Evolutionary conservation across 30 jellyfish, hydroid and myxozoan genomes (phyloP), one percentile per base, ranked within the genome.

Genomic region (Cassiopea xamachana): DNA sequence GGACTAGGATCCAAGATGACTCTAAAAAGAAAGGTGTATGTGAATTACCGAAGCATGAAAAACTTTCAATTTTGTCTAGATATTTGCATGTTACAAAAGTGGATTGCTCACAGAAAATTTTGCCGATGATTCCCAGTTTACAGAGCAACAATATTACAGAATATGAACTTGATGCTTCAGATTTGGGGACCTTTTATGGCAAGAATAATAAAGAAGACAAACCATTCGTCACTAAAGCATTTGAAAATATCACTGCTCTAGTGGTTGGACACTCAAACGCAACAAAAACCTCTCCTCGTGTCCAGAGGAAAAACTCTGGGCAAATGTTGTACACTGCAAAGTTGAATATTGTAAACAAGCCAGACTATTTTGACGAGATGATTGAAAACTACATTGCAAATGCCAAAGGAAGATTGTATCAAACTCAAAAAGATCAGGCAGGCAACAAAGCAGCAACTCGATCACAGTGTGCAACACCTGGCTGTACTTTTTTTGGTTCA

Each of bases 291-390:
- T 50, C 87, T 4, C 85, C 92, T 1, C 73, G 85, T 7, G 58
- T 60, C 7, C 75, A 44, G 73, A 88, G 82, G 81, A 68, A 69
- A 46, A 51, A 60, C 43, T 72, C 95, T 1, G 82, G 51, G 1
- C 44, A 68, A 27, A 45, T 49, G 10, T 50, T 94, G 44, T 80
- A 64, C 78, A 93, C 97, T 43, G 95, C 98, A 6, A 87, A 84
- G 69, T 81, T 94, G 7, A 93, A 91, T 77, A 48, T 90, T 83
- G 82, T 76, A 10, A 90, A 90, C 77, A 85, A 82, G 75, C 98
- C 98, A 14, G 82, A 74, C 44, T 79, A 86, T 50, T 90, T 91
- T 78, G 91, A 94, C 19, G 98, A 90, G 19, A 94, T 94, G 98
- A 69, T 94, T n/a, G 60, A 59, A 48, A 94, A 94, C 69, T 94